phyloP scores from a whole-genome alignment of 2,888 invertebrate species.

The Alentia gelatinosa region DNA sequence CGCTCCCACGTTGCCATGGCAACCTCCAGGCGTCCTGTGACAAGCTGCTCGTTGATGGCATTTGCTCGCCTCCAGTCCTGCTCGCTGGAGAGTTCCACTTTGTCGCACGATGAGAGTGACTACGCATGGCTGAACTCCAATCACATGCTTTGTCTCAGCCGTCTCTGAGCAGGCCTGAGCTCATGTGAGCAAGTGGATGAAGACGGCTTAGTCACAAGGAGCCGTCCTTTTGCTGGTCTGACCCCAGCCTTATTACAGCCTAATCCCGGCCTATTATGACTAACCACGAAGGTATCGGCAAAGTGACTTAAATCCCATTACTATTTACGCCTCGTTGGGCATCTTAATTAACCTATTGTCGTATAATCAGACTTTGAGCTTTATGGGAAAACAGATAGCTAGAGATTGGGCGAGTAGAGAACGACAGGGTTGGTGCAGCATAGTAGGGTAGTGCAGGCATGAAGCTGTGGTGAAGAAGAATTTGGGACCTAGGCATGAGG shows the following conservation, averaged over 20 bases:
- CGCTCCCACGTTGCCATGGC: neutral
- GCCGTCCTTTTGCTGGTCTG: neutral
- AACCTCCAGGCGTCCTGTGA: neutral
- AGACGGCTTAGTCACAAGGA: neutral
- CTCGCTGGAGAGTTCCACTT: conserved; percentile 5
- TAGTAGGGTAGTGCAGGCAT: neutral
- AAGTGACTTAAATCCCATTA: neutral
- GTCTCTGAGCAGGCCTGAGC: neutral
- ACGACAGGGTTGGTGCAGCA: neutral
- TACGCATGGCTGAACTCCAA: neutral
- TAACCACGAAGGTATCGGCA: neutral
- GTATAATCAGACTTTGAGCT: neutral
- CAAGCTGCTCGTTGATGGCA: neutral
- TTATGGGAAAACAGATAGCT: too few species aligned
- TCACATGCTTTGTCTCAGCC: conserved; percentile 22
- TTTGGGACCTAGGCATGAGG: too few species aligned
- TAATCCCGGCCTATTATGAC: neutral
- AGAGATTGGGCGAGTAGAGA: neutral
- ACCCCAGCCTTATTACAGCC: neutral
- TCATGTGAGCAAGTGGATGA: neutral
- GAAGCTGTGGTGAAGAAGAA: too few species aligned
- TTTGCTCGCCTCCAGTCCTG: neutral
- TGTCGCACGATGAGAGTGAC: neutral
- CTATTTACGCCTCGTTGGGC: neutral
- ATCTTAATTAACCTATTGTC: conserved; percentile 6